phyloP scores from a whole-genome alignment of 2,888 invertebrate genomes.

The Ophion obscuratus region DNA sequence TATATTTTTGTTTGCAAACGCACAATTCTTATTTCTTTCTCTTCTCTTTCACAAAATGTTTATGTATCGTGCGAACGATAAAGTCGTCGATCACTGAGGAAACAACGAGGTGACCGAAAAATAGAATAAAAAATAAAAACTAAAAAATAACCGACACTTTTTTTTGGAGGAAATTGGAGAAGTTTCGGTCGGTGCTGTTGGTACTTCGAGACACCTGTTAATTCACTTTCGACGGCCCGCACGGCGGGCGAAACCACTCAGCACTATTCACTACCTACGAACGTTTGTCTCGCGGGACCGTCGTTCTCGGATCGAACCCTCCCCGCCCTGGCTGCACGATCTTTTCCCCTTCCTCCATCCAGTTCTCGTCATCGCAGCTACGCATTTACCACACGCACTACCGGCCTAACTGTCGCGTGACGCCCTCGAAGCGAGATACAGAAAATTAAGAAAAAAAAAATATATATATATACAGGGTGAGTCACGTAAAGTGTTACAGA shows the following conservation, averaged over 20 bases:
- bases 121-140: not conserved
- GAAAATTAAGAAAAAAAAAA: no score
- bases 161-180: not conserved
- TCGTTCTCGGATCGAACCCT: not conserved
- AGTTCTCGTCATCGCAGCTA: not conserved
- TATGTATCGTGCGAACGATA: not conserved
- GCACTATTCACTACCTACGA: conserved; percentile 62
- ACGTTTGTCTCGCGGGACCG: not conserved
- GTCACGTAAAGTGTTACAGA: no score
- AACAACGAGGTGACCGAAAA: not conserved
- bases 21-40: not conserved
- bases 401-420: not conserved
- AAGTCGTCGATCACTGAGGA: not conserved
- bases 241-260: conserved; percentile 76
- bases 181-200: not conserved
- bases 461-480: no score
- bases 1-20: not conserved
- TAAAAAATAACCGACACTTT: not conserved
- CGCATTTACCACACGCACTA: not conserved
- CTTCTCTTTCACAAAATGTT: not conserved
- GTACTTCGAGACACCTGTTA: conserved; percentile 76
- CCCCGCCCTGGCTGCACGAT: not conserved
- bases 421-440: not conserved
- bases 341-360: not conserved
- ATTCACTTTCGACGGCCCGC: conserved; percentile 74